A percentile compares a stretch with the other conserved stretches of the same genome.
Conservation (phyloP, 2,888 invertebrate genomes). For the Leptinotarsa peninsularis region DNA sequence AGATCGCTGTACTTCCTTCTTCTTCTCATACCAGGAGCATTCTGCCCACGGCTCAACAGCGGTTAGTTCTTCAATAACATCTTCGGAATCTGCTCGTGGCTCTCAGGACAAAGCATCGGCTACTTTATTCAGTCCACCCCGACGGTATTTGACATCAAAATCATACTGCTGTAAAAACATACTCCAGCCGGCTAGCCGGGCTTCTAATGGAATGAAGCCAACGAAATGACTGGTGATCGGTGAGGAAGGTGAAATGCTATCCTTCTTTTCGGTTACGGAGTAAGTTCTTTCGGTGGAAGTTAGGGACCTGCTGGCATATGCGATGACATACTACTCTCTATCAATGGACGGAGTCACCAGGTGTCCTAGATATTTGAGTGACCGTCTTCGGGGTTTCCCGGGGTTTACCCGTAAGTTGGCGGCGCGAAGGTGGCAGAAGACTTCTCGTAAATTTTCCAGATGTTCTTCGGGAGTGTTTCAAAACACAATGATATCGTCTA, state of each 20-base stretch:
- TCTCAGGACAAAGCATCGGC: not conserved
- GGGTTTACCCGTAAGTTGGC: not conserved
- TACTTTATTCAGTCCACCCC: not conserved
- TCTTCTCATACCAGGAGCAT: not conserved
- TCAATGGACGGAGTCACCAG: constrained; percentile 32
- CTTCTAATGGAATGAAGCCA: constrained; percentile 61
- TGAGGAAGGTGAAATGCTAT: constrained; percentile 60
- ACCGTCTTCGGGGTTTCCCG: too few relatives aligned
- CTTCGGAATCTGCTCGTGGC: not conserved
- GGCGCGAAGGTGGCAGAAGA: not conserved
- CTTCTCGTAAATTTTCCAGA: not conserved
- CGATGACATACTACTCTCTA: constrained; percentile 45
- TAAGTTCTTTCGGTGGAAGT: constrained; percentile 41
- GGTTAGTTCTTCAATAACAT: not conserved
- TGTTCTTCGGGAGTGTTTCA: not conserved
- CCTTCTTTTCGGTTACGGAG: constrained; percentile 37
- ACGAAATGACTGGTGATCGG: constrained; percentile 66
- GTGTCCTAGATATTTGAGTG: constrained; percentile 5
- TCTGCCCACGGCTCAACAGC: not conserved
- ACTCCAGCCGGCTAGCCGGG: constrained; percentile 61
- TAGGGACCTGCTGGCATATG: constrained; percentile 51
- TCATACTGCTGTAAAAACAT: not conserved
- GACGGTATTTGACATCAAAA: not conserved
- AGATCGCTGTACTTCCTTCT: not conserved
- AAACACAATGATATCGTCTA: not conserved